Conservation (phyloP, 1,140 invertebrate genomes). For the Diuraphis noxia region DNA sequence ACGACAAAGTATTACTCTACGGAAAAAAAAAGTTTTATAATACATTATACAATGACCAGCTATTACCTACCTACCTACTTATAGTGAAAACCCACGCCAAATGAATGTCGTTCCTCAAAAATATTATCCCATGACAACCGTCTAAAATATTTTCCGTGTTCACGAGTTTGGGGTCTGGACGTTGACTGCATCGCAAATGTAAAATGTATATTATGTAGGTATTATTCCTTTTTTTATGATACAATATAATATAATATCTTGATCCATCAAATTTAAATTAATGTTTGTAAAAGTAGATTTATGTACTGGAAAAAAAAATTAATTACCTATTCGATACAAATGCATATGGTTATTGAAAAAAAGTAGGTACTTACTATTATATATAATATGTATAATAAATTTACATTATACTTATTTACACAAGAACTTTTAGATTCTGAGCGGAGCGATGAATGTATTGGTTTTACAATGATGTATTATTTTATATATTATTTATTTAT, state of each 20-base stretch:
- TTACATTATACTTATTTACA: too few relatives aligned
- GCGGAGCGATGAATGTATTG: too few relatives aligned
- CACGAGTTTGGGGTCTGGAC: neutral
- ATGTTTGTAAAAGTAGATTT: neutral
- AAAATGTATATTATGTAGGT: neutral
- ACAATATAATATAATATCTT: neutral
- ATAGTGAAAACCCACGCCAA: constrained; percentile 2
- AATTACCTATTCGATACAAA: neutral
- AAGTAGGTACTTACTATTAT: neutral
- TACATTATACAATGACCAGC: neutral
- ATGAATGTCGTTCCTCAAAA: neutral
- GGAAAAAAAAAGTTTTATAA: neutral
- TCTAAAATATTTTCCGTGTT: constrained; percentile 44
- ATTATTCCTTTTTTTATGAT: constrained; percentile 6
- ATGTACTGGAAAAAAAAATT: neutral
- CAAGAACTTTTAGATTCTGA: too few relatives aligned
- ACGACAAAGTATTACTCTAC: neutral
- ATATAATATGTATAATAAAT: neutral
- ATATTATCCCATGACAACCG: neutral
- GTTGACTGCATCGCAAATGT: constrained; percentile 16
- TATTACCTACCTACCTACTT: neutral
- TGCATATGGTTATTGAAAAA: neutral
- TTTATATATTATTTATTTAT: too few relatives aligned
- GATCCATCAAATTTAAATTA: neutral
- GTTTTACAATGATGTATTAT: too few relatives aligned